Evolutionary conservation across 2,797 vertebrate species (phyloP), one percentile per base, ranked within the genome.

Genomic region (Morelia viridis): DNA sequence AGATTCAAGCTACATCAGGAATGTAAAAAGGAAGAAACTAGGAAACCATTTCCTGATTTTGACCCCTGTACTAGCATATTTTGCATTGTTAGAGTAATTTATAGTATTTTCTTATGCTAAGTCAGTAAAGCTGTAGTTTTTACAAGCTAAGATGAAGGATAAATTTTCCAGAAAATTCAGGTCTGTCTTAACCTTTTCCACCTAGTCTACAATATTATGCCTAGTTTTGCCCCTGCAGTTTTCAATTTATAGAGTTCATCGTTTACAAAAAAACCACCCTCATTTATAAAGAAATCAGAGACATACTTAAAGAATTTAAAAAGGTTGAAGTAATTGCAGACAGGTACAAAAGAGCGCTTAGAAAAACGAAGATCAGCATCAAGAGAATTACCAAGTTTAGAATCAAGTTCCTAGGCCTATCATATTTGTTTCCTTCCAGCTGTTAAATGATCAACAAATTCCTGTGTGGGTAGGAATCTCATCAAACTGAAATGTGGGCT

Each of bases 381-480:
- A 80, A 60, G 58, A 80, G 24, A 80, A 28, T 13, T 84, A 41
- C 41, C 87, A 92, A 41, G 13, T 85, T 2, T 89, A 31, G 84
- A 58, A 86, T 35, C 28, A 84, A 56, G 1, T 53, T 65, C 24
- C 24, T 26, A 28, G 19, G 28, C 22, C 35, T 46, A 26, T 31
- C 24, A 5, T 26, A 26, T 2, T 71, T 17, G 46, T 80, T 89
- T 89, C 46, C 31, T 60, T 58, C 89, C 58, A 61, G 7, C 71
- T 90, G 71, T 76, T 90, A 93, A 80, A 90, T 68, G 41, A 26
- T 88, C 24, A 88, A 65, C 13, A 65, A 88, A 65, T 41, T 13
- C 46, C 61, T 19, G 5, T 4, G 46, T 94, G 90, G 90, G 7
- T 65, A 92, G 46, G 68, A 88, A 17, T 68, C 88, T n/a, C n/a